Evolutionary conservation across 2,888 invertebrate species (phyloP), one percentile per base, ranked within the genome.

Genomic region (Eustalomyia histrio): DNA sequence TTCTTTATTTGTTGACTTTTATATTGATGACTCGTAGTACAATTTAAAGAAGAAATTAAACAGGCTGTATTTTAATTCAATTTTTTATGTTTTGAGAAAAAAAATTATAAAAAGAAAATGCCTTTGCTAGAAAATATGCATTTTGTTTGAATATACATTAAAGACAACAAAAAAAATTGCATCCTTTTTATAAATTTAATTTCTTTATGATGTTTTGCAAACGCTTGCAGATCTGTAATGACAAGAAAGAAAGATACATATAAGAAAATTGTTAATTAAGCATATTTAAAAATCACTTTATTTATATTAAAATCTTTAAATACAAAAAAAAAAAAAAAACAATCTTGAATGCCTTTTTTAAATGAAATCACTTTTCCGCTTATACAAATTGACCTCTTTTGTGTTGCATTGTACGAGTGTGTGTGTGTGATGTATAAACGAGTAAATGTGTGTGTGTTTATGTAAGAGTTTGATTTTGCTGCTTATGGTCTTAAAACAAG

Each of bases 41-140:
- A 43, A 14, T 43, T 43, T 6, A 8, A 4, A 53, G n/a, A 57
- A 29, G 29, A 57, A 57, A 29, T 16, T 8, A 52, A 65, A 39
- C 35, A 57, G 39, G 21, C 21, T 8, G 47, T 24, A 21, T 63
- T 55, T 16, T 43, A 9, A 60, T 80, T 18, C 58, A 61, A 35
- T 43, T 43, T 39, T 67, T 67, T 18, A 39, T 33, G 52, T 58
- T 76, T 61, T 68, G 10, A 60, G 21, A 14, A 5, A 39, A n/a
- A 57, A 73, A 64, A 39, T 35, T 52, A 65, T 61, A 33, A 75
- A 65, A 43, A 43, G 58, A 75, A 71, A 64, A 68, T 61, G 69
- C 76, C 78, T 73, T 57, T 80, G 79, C 79, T 83, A 80, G 83
- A 79, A 83, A 80, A 76, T 64, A 76, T 52, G 63, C 83, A 83